Percentiles rank a stretch among this genome's conserved stretches.
These are phyloP conservation scores for Halisarca cf. caerulea DNA, from an alignment of 37 sponge, comb jelly and placozoan species.

Conservation along the genomic window DNA sequence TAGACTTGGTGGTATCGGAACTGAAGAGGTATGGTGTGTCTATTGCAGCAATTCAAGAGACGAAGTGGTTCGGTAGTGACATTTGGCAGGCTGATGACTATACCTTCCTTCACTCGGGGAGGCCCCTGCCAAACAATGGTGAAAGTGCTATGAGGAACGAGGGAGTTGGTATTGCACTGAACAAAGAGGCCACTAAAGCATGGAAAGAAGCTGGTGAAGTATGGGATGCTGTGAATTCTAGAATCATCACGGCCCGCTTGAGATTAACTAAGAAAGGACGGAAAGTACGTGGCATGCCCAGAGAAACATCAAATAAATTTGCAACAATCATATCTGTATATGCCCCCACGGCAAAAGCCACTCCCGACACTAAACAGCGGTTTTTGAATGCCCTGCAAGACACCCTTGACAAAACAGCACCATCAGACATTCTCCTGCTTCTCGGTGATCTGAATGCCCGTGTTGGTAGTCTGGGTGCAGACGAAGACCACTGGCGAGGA, in stretches of 20 bases:
- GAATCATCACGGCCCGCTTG: conserved; percentile 3
- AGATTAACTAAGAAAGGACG: not conserved
- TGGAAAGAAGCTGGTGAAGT: conserved; percentile 15
- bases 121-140: not conserved
- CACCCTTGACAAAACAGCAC: not conserved
- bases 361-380: not conserved
- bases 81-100: not conserved
- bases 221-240: conserved; percentile 23
- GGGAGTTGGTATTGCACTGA: not conserved
- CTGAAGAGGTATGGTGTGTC: no score
- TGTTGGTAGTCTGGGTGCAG: not conserved
- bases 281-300: not conserved
- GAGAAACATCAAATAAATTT: no score
- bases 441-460: not conserved
- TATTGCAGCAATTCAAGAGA: no score
- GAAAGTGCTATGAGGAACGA: not conserved
- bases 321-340: not conserved
- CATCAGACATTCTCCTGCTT: not conserved
- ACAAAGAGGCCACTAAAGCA: not conserved
- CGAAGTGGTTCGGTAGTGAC: no score
- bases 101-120: not conserved
- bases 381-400: not conserved
- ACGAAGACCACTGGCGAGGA: not conserved
- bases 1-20: no score
- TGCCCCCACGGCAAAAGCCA: not conserved